These are phyloP conservation scores for Plebejus melissa DNA, from an alignment of 2,888 invertebrate species.

Conservation along the genomic window DNA sequence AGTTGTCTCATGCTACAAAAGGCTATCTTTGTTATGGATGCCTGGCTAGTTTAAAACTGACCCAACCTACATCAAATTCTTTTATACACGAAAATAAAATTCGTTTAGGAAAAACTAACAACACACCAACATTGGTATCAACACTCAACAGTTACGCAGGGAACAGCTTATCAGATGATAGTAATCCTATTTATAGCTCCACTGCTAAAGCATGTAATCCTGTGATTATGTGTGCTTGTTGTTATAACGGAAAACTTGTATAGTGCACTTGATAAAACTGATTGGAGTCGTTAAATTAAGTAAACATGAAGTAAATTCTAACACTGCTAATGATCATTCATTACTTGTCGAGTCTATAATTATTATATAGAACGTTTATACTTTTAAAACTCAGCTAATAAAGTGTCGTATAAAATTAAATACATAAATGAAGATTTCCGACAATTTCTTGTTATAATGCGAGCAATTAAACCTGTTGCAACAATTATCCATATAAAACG, in stretches of 20 bases:
- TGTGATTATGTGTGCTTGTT: slow-evolving; percentile 19
- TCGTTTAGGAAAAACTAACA: background rate
- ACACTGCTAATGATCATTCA: background rate
- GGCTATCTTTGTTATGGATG: background rate
- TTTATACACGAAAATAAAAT: background rate
- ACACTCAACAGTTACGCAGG: background rate
- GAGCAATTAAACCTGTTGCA: background rate
- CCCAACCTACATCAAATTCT: background rate
- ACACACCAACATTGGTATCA: slow-evolving; percentile 11
- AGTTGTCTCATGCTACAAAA: background rate
- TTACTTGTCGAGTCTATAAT: background rate
- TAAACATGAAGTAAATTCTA: background rate
- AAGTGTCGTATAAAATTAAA: background rate
- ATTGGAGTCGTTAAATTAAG: background rate
- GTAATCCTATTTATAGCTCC: slow-evolving; percentile 26
- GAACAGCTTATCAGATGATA: slow-evolving; percentile 21
- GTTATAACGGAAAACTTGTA: slow-evolving; percentile 19
- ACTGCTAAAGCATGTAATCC: slow-evolving; percentile 17
- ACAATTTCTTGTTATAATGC: slow-evolving; percentile 1
- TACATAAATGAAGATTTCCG: background rate
- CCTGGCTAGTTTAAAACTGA: background rate
- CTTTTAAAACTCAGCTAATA: background rate
- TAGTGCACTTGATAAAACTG: slow-evolving; percentile 1
- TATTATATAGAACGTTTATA: background rate
- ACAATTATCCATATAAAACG: background rate